These are phyloP conservation scores for Diacarnus erythraeanus DNA, from an alignment of 37 sponge, comb jelly and placozoan genomes.

Conservation along the genomic window DNA sequence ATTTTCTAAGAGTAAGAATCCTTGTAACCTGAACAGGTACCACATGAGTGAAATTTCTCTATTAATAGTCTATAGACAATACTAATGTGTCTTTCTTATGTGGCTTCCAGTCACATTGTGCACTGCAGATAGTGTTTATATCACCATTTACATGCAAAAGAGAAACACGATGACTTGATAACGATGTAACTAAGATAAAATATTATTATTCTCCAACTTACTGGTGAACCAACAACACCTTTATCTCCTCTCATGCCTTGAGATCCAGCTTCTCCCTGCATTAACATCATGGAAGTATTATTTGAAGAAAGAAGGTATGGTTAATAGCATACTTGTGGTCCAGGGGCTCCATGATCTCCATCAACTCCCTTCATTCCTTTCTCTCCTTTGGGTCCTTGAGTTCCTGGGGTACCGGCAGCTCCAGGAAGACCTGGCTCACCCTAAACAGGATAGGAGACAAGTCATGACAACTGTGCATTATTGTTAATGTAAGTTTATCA, in stretches of 20 bases:
- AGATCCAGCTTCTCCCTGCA: slow-evolving; percentile 26
- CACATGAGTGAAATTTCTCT: too few species aligned
- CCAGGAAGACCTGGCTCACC: slow-evolving; percentile 38
- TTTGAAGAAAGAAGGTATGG: neutral
- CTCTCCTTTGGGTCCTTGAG: slow-evolving; percentile 55
- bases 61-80: too few species aligned
- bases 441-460: slow-evolving; percentile 11
- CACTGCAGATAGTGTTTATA: too few species aligned
- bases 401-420: slow-evolving; percentile 32
- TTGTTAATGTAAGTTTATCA: neutral
- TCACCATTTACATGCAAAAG: too few species aligned
- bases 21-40: too few species aligned
- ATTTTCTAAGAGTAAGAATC: too few species aligned
- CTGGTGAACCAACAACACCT: slow-evolving; percentile 48
- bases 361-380: slow-evolving; percentile 47
- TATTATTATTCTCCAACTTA: slow-evolving; percentile 20
- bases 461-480: neutral
- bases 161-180: too few species aligned
- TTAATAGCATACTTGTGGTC: slow-evolving; percentile 32
- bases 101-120: too few species aligned
- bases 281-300: neutral
- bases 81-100: too few species aligned
- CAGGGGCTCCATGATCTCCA: slow-evolving; percentile 51
- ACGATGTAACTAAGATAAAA: neutral
- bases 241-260: slow-evolving; percentile 50